Evolutionary conservation across 2,113 vertebrate species (phyloP).

Genomic region (Tetrao urogallus): DNA sequence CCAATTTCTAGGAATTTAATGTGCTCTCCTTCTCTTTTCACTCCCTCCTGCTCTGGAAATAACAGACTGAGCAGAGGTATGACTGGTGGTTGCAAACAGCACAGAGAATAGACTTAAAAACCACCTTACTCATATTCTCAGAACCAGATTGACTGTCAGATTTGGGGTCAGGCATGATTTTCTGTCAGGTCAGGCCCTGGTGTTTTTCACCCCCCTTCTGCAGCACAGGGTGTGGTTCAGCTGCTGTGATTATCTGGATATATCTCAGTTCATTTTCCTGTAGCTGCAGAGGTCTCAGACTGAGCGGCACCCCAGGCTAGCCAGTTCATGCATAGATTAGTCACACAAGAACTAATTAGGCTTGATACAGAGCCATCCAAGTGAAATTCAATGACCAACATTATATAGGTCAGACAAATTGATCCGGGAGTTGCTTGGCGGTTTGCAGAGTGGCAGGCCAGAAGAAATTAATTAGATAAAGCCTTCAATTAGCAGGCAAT

Average conservation of each 20-base stretch:
- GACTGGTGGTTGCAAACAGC: background rate
- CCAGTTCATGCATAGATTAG: background rate
- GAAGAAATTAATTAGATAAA: background rate
- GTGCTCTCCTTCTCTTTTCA: background rate
- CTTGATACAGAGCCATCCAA: background rate
- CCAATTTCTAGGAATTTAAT: accelerated
- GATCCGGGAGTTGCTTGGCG: accelerated
- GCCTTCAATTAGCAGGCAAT: background rate
- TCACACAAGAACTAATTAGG: constrained; percentile 9
- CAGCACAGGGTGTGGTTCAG: background rate
- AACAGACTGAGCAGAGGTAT: background rate
- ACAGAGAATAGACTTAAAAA: background rate
- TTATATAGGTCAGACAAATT: background rate
- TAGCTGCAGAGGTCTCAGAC: background rate
- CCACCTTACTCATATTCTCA: background rate
- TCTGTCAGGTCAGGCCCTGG: background rate
- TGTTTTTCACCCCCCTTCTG: background rate
- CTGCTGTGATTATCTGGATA: background rate
- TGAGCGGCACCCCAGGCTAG: background rate
- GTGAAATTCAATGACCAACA: background rate
- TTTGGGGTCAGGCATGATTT: background rate
- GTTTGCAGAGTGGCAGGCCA: background rate
- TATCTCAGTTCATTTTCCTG: background rate
- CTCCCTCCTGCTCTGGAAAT: background rate
- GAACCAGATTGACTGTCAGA: background rate